These are phyloP conservation scores for Mystacornis crossleyi DNA, from an alignment of 2,113 vertebrate species.

Conservation along the genomic window DNA sequence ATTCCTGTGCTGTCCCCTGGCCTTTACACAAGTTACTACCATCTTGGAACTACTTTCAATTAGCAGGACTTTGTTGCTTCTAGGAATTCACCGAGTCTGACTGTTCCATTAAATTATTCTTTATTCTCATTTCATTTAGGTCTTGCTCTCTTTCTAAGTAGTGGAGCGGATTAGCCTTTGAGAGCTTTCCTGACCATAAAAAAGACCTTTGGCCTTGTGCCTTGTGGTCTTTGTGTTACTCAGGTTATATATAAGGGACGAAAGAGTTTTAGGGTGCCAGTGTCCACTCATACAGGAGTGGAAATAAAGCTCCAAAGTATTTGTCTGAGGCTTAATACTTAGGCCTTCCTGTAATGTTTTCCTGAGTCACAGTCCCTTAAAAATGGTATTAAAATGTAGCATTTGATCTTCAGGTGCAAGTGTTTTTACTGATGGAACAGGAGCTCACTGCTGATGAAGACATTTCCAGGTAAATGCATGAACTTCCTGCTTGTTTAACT, in stretches of 20 bases:
- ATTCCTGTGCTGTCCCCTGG: not conserved
- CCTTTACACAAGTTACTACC: not conserved
- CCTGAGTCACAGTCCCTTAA: not conserved
- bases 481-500: not conserved
- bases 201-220: not conserved
- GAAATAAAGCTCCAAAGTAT: not conserved
- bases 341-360: not conserved
- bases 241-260: not conserved
- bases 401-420: conserved; percentile 81
- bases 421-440: conserved; percentile 91
- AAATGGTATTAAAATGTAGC: not conserved
- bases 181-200: not conserved
- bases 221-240: not conserved
- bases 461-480: conserved; percentile 86
- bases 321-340: not conserved
- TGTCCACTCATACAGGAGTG: not conserved
- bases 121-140: not conserved
- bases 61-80: not conserved
- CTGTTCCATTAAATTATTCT: not conserved
- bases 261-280: not conserved
- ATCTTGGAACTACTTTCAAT: not conserved
- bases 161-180: not conserved
- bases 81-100: not conserved
- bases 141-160: not conserved
- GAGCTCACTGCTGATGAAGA: conserved; percentile 95